Base-by-base conservation (phyloP, 1,140 invertebrate genomes). In the Drosophila nasuta region DNA sequence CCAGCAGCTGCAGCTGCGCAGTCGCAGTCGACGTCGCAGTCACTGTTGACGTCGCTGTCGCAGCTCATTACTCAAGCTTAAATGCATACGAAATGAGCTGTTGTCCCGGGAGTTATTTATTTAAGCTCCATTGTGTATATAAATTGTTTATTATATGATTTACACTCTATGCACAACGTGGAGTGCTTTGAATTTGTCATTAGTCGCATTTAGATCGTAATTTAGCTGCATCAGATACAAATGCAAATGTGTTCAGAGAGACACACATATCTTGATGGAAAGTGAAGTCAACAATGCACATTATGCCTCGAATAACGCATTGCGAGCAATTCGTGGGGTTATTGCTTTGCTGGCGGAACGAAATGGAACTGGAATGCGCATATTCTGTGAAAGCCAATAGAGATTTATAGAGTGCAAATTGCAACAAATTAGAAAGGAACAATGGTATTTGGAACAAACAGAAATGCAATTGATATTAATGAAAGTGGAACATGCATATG, bases 61-160 rank as follows among this genome's bases (percentile, higher is more conserved):
- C 65, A 62, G 76, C 74, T 76, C 82, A 82, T 82, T 87, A 86
- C 68, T 82, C 78, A 79, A 82, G 83, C 81, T 87, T 88, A 88
- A 87, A 80, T 87, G 82, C 83, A 87, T 87, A 88, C 69, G 75
- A 87, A 87, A 87, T 77, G 80, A 87, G 76, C 59, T 79, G 48
- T 81, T 58, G 49, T 75, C 77, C 73, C 54, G 64, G 59, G 45
- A 76, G 60, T 76, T 75, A 60, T 71, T 82, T 87, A 76, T 82
- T 87, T 79, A 78, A 86, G 60, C 59, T 62, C 10, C 41, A 64
- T 54, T 75, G 68, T 71, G 65, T 69, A 20, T 62, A 85, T 82
- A 85, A 85, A 85, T 78, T 67, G 65, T 77, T 77, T 59, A 81
- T 77, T 58, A 81, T 63, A 75, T 75, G 72, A 75, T 75, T 70